Percentiles rank a stretch among this genome's conserved stretches.
Conservation (phyloP, 2,797 vertebrate genomes). For the Neostethus bicornis region DNA sequence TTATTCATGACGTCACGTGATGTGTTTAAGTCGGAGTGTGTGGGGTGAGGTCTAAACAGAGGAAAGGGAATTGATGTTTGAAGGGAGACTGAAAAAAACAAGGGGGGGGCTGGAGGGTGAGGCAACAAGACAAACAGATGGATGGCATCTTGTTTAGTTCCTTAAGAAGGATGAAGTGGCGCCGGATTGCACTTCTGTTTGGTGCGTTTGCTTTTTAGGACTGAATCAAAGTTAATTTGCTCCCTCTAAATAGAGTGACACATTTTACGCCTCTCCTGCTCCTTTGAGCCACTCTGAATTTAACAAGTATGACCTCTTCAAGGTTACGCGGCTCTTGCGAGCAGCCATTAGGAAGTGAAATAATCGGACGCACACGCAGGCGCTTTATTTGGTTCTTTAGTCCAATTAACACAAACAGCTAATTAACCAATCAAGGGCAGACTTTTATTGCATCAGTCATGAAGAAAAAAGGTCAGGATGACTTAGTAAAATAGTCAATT, state of each 20-base stretch:
- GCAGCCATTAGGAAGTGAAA: not conserved
- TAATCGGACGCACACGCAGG: not conserved
- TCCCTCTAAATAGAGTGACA: not conserved
- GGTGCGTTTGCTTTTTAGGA: not conserved
- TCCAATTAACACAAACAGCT: not conserved
- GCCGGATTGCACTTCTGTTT: not conserved
- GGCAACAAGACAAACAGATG: not conserved
- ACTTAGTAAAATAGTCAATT: too few species aligned
- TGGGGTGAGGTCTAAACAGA: slow-evolving; percentile 20
- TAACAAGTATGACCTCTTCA: not conserved
- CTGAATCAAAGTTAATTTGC: not conserved
- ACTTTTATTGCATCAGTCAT: too few species aligned
- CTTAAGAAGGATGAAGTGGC: not conserved
- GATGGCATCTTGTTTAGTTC: not conserved
- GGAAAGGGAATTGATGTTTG: not conserved
- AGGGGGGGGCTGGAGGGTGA: not conserved
- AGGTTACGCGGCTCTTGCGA: not conserved
- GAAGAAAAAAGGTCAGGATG: too few species aligned
- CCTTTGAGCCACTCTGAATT: not conserved
- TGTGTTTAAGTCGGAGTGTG: slow-evolving; percentile 26
- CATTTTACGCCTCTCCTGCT: not conserved
- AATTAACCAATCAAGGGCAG: too few species aligned
- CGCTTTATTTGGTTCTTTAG: not conserved
- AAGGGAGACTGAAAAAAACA: not conserved
- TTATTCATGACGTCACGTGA: slow-evolving; percentile 23